A percentile compares a stretch with the other conserved stretches of the same genome.
Conservation (phyloP, 2,888 invertebrate species). For the Sminthurides aquaticus region DNA sequence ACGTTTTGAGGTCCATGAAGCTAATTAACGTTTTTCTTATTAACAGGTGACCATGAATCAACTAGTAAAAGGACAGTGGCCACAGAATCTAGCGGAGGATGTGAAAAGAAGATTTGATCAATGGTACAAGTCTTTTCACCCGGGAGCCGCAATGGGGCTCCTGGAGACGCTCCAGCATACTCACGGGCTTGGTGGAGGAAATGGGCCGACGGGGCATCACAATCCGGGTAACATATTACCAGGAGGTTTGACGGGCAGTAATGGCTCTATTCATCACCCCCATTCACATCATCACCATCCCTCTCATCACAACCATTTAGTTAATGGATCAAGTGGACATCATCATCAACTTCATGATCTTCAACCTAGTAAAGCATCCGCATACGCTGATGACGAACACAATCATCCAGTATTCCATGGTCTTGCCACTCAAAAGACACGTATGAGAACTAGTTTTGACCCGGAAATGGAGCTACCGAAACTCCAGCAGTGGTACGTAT, state of each 20-base stretch:
- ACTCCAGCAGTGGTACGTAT: conserved; percentile 55
- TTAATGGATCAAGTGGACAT: conserved; percentile 38
- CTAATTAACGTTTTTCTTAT: conserved; percentile 16
- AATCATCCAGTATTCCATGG: conserved; percentile 43
- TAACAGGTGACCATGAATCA: conserved; percentile 57
- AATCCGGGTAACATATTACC: neutral
- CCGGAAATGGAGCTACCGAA: conserved; percentile 93
- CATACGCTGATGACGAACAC: conserved; percentile 40
- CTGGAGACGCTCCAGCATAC: conserved; percentile 42
- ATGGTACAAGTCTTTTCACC: conserved; percentile 76
- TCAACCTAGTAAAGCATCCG: conserved; percentile 48
- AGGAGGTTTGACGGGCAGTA: conserved; percentile 2
- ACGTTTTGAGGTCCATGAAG: too few relatives aligned
- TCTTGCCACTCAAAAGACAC: conserved; percentile 66
- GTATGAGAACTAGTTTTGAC: conserved; percentile 95
- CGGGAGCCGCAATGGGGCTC: conserved; percentile 46
- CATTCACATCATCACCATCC: conserved; percentile 19
- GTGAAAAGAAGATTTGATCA: conserved; percentile 80
- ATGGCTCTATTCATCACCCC: conserved; percentile 8
- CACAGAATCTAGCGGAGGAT: conserved; percentile 65
- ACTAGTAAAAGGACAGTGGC: conserved; percentile 69
- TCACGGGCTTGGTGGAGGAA: conserved; percentile 44
- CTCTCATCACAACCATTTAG: conserved; percentile 32
- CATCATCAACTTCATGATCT: conserved; percentile 33
- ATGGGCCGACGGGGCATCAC: neutral